Percentiles rank a stretch among this genome's conserved stretches.
Evolutionary conservation across 2,113 vertebrate species (phyloP).

Genomic region (Struthio camelus): DNA sequence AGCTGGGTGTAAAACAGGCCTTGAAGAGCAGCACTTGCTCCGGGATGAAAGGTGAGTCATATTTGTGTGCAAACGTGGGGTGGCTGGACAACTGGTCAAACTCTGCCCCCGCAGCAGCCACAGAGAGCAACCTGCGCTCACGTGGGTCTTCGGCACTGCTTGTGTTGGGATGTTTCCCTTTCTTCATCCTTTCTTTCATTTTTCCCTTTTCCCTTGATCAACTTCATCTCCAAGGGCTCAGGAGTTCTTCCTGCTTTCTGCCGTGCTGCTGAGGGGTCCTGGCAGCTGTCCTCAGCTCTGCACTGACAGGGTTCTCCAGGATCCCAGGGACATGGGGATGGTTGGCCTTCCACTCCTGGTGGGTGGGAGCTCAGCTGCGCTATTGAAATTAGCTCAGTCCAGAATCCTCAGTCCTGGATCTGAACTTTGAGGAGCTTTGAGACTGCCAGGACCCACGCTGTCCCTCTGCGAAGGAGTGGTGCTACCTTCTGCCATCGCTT

Average conservation of each 20-base stretch:
- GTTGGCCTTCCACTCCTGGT: background rate
- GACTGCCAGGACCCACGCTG: background rate
- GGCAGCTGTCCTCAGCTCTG: background rate
- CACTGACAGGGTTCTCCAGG: background rate
- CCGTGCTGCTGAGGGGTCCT: background rate
- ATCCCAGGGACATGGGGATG: background rate
- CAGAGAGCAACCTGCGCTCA: background rate
- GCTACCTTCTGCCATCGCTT: background rate
- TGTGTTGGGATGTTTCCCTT: background rate
- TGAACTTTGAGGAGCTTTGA: background rate
- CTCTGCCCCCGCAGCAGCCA: background rate
- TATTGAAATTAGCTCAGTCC: background rate
- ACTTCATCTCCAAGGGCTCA: background rate
- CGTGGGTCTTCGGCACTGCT: background rate
- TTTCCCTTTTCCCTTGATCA: background rate
- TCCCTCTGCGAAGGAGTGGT: rapidly evolving
- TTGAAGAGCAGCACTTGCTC: background rate
- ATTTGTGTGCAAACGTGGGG: background rate
- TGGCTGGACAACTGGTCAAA: background rate
- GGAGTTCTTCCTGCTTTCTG: background rate
- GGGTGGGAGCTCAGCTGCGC: background rate
- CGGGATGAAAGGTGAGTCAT: rapidly evolving
- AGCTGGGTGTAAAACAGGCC: background rate
- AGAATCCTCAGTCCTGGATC: background rate
- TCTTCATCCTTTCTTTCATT: background rate